phyloP scores from a whole-genome alignment of 2,797 vertebrate species.

The Fringilla coelebs region DNA sequence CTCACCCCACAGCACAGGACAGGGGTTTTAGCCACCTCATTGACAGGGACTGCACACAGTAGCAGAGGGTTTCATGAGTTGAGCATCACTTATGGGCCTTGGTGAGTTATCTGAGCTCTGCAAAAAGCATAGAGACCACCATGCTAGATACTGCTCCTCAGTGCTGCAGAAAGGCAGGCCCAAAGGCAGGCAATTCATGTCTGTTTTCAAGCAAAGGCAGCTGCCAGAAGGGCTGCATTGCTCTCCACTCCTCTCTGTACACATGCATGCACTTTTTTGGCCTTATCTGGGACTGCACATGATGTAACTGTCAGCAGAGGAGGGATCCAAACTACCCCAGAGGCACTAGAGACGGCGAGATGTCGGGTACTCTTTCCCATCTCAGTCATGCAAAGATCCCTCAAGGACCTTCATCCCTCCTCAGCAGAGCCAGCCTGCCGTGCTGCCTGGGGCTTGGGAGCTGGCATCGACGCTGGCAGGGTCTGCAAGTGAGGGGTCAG shows the following conservation, averaged over 20 bases:
- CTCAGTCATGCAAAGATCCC: neutral
- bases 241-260: neutral
- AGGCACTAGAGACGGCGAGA: rapidly evolving
- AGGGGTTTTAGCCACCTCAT: neutral
- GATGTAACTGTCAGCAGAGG: neutral
- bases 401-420: neutral
- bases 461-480: neutral
- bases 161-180: neutral
- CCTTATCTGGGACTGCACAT: neutral
- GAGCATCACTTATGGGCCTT: neutral
- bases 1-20: neutral
- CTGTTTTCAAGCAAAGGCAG: neutral
- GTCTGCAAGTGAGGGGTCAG: neutral
- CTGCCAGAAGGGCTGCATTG: neutral
- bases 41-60: neutral
- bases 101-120: neutral
- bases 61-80: neutral
- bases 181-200: neutral
- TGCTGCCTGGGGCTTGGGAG: neutral
- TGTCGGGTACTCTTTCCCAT: neutral
- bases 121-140: neutral
- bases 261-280: neutral
- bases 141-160: neutral
- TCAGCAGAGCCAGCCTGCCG: neutral
- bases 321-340: neutral